Evolutionary conservation across 2,113 vertebrate genomes (phyloP), one percentile per base, ranked within the genome.

Genomic region (Rhadina sibilatrix): DNA sequence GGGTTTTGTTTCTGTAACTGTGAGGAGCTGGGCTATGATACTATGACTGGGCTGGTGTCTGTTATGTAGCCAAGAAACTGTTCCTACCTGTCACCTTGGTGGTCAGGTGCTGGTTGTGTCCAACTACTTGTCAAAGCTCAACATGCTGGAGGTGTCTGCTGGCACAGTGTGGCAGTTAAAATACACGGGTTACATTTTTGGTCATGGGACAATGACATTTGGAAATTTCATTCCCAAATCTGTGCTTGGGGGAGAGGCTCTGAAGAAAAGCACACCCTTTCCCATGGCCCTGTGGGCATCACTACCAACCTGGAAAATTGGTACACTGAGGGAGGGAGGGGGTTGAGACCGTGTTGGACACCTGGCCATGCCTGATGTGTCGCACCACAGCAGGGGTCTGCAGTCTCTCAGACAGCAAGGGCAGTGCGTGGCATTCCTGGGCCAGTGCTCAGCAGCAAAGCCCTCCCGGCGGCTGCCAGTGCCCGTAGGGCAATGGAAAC

Each of bases 401-500:
- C 52, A 23, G 35, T 46, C 49, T 54, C 49, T 3, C 6, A 6
- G 12, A 6, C 30, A 35, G 19, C 12, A 5, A 40, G 78, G 40
- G 54, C 50, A 52, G 30, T 6, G 24, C 0, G 0, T 5, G 23
- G 40, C 40, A 52, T 57, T 78, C 46, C 64, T 24, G 46, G 18
- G 20, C 25, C 49, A 15, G 2, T 27, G 72, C 53, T 74, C 50
- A 10, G n/a, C 10, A 33, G 33, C 63, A 87, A 64, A 87, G 78
- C 49, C 15, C 19, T 83, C 35, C 38, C 61, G 49, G 71, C 5
- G 5, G 22, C 15, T 46, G 35, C 42, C 38, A 14, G 57, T 59
- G 61, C 66, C 83, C 2, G 0, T 4, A 12, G 7, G 1, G 38
- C 0, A 5, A n/a, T 9, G 44, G 47, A 27, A 42, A 64, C 35